Evolutionary conservation across 1,140 invertebrate genomes (phyloP).

Genomic region (Euborellia annulipes): DNA sequence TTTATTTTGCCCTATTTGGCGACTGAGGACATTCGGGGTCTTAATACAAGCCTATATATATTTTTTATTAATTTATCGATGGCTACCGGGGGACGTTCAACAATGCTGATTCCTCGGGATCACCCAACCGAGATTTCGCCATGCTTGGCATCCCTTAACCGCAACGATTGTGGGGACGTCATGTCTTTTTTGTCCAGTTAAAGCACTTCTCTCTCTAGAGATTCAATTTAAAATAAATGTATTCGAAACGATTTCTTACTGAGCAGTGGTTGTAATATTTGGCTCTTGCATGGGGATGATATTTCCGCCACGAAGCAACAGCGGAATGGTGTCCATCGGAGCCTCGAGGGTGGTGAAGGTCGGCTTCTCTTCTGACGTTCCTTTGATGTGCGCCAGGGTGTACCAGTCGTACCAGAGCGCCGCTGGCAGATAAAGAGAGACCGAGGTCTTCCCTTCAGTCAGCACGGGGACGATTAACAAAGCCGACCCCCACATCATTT

Average conservation of each 20-base stretch:
- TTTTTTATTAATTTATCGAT: no score
- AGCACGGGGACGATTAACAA: conserved; percentile 64
- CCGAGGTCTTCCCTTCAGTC: conserved; percentile 27
- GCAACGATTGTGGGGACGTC: no score
- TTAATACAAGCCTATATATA: no score
- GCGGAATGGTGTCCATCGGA: conserved; percentile 44
- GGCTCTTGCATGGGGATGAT: conserved; percentile 54
- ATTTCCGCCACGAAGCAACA: conserved; percentile 51
- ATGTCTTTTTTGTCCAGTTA: neutral
- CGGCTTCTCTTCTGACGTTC: conserved; percentile 31
- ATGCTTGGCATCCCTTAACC: no score
- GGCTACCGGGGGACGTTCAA: no score
- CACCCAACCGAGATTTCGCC: no score
- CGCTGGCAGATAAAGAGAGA: conserved; percentile 49
- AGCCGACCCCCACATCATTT: conserved; percentile 64
- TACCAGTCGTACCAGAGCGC: conserved; percentile 58
- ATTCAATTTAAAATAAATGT: neutral
- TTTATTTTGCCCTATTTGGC: neutral
- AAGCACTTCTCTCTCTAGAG: neutral
- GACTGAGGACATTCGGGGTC: neutral
- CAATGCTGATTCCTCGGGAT: no score
- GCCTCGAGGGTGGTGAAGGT: conserved; percentile 29
- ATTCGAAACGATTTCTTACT: neutral
- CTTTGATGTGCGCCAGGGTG: conserved; percentile 28
- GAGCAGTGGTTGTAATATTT: conserved; percentile 39